Evolutionary conservation across 2,113 vertebrate genomes (phyloP).

Genomic region (Grammomys surdaster): DNA sequence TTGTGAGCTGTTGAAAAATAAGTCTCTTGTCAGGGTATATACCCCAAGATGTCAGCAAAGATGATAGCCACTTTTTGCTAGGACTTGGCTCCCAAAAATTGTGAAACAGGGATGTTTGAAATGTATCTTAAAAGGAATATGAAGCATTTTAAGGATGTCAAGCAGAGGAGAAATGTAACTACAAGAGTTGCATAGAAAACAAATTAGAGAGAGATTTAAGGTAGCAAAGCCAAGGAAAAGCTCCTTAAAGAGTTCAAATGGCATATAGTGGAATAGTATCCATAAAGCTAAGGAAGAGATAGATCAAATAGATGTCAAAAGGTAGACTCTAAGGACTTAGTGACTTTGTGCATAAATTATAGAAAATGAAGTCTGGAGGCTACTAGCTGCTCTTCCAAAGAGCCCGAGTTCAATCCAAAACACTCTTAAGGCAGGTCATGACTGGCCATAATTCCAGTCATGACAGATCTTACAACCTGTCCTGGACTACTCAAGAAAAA

Average conservation of each 20-base stretch:
- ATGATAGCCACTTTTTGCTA: too few species aligned
- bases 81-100: too few species aligned
- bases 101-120: slow-evolving; percentile 5
- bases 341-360: slow-evolving; percentile 9
- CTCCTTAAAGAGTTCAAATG: slow-evolving; percentile 5
- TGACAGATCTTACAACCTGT: background rate
- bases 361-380: background rate
- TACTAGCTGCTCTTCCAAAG: background rate
- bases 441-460: background rate
- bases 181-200: background rate
- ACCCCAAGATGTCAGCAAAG: too few species aligned
- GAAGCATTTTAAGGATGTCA: slow-evolving; percentile 26
- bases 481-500: background rate
- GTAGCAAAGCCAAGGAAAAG: slow-evolving; percentile 19
- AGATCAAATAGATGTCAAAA: slow-evolving; percentile 24
- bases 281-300: background rate
- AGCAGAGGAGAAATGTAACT: background rate
- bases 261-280: background rate
- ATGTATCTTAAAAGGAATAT: slow-evolving; percentile 6
- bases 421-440: background rate
- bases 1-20: too few species aligned
- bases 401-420: background rate
- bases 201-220: slow-evolving; percentile 39
- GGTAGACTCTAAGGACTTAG: slow-evolving; percentile 1
- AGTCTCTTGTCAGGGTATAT: too few species aligned